A percentile compares a stretch with the other conserved stretches of the same genome.
Conservation (phyloP, 92 coral and sea anemone species). For the Heteractis magnifica region DNA sequence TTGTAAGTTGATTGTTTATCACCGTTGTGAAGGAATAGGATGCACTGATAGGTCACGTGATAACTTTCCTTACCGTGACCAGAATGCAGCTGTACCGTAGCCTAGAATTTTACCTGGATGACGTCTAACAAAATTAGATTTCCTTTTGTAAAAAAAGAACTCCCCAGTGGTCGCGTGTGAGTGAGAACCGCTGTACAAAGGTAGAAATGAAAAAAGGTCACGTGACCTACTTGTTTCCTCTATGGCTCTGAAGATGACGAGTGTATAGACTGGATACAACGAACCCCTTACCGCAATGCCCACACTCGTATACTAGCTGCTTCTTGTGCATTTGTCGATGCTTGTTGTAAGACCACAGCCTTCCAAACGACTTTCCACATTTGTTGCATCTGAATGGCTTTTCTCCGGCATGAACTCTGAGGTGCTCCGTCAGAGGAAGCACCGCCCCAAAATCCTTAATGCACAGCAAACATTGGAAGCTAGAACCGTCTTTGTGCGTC, state of each 20-base stretch:
- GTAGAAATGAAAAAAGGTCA: neutral
- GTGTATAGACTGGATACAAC: conserved; percentile 31
- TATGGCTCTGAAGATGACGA: conserved; percentile 33
- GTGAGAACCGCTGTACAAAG: too few species aligned
- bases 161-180: too few species aligned
- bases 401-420: conserved; percentile 40
- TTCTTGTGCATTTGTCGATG: conserved; percentile 44
- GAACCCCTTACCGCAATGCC: conserved; percentile 29
- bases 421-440: conserved; percentile 21
- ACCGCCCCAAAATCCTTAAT: neutral
- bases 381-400: conserved; percentile 39
- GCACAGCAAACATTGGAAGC: conserved; percentile 18
- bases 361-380: conserved; percentile 46
- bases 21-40: too few species aligned
- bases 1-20: too few species aligned
- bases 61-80: too few species aligned
- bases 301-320: conserved; percentile 38
- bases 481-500: neutral
- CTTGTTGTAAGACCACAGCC: conserved; percentile 39
- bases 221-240: conserved; percentile 15
- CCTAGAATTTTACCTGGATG: too few species aligned
- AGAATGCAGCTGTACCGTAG: too few species aligned
- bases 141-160: too few species aligned
- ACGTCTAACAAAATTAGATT: too few species aligned
- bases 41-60: too few species aligned